These are phyloP conservation scores for Rhadinocentrus ornatus DNA, from an alignment of 2,797 vertebrate genomes.

Conservation along the genomic window DNA sequence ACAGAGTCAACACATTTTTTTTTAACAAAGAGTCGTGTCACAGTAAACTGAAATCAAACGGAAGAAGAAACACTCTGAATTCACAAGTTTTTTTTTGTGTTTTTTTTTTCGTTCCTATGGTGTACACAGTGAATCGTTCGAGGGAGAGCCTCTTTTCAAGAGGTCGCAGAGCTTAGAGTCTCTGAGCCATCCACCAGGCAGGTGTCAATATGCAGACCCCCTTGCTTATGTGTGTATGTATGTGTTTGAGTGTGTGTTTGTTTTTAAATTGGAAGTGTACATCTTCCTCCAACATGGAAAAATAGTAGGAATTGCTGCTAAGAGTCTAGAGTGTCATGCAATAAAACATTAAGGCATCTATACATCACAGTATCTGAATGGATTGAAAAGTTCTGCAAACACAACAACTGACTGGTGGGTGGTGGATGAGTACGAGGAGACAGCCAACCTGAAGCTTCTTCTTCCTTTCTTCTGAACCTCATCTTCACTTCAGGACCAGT, in stretches of 20 bases:
- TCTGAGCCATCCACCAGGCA: slow-evolving; percentile 84
- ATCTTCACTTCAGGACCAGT: slow-evolving; percentile 77
- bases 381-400: slow-evolving; percentile 90
- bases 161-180: slow-evolving; percentile 72
- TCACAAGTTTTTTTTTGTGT: slow-evolving; percentile 70
- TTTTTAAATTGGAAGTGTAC: slow-evolving; percentile 53
- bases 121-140: slow-evolving; percentile 79
- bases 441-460: slow-evolving; percentile 82
- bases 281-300: slow-evolving; percentile 67
- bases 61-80: slow-evolving; percentile 78
- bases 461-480: slow-evolving; percentile 72
- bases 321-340: slow-evolving; percentile 96
- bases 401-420: slow-evolving; percentile 95
- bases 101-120: slow-evolving; percentile 78
- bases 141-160: slow-evolving; percentile 70
- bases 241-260: slow-evolving; percentile 28
- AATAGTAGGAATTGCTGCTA: slow-evolving; percentile 77
- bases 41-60: slow-evolving; percentile 79
- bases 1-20: slow-evolving; percentile 75
- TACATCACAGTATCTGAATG: slow-evolving; percentile 99
- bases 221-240: slow-evolving; percentile 41
- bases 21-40: slow-evolving; percentile 77
- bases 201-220: slow-evolving; percentile 84
- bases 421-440: slow-evolving; percentile 76
- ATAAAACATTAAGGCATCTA: slow-evolving; percentile 99